Base-by-base conservation (phyloP, 2,113 vertebrate genomes). In the western clawed frog (Xenopus tropicalis) region DNA sequence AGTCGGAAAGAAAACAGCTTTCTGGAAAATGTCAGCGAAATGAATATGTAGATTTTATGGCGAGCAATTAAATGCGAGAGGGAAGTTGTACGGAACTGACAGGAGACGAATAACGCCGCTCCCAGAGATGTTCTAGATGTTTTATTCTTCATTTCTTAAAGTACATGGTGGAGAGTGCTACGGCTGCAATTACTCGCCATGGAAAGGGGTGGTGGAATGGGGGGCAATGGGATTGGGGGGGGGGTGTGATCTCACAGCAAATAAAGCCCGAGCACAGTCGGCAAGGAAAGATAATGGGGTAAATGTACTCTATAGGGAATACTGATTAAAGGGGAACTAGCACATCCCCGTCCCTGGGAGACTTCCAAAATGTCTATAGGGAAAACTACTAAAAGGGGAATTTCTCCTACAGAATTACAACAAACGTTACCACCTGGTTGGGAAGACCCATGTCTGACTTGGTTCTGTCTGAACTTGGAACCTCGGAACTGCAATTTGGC, bases 31-130 rank as follows among this genome's bases (percentile, higher is more conserved):
- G 73, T 66, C 73, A 76, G 73, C 66, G 56, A 76, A 76, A 76
- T 76, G 66, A 76, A 76, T 76, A 76, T 76, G 66, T 76, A 76
- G 69, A 76, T 76, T 69, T 76, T 69, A 69, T 69, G 69, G 66
- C 63, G 59, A 69, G 73, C 73, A 76, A 76, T 76, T 76, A 76
- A 69, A 59, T 63, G 73, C 20, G 58, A 21, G 66, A 63, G 59
- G 59, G 58, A 63, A 69, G 66, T 69, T 63, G 66, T 66, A 56
- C 16, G 66, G 66, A 69, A 62, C 58, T 76, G 73, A 76, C 73
- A 76, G 73, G 17, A 63, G 73, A 69, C 46, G 66, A 76, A 76
- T 59, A 76, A 76, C 44, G 62, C 59, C 42, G 62, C 66, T 54
- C 73, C 21, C 46, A 7, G 57, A 76, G 73, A 61, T 67, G 64